Base-by-base conservation (phyloP, 2,797 vertebrate species). In the Chromobotia macracanthus region DNA sequence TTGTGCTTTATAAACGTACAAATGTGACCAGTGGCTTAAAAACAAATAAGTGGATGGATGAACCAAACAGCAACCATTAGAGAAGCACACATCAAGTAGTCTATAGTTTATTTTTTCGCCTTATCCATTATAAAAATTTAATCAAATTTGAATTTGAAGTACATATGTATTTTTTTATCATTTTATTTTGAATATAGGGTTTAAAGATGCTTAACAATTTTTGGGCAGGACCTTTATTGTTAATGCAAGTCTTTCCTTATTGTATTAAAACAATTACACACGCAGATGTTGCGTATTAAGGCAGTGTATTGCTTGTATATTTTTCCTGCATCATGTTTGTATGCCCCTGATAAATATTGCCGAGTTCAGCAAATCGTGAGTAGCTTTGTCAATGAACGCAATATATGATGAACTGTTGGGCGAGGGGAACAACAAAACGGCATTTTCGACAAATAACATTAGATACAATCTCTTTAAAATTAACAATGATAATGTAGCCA, bases 371-470 rank as follows among this genome's bases (percentile, higher is more conserved):
- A 18, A 16, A 44, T 53, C 50, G 83, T 88, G 86, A 85, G 44
- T 80, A 77, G 75, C 87, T 89, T 88, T 84, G 82, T 84, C 87
- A 87, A 89, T 87, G 86, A 86, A 86, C 87, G 79, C 77, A 84
- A 66, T 87, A 87, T 77, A 75, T 72, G 84, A 89, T 90, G 85
- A 84, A 84, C 84, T 87, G 66, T 19, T 6, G 80, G 78, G 72
- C 83, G 81, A 74, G 18, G 48, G 46, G 79, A 85, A 48, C 88
- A 86, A 79, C 88, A 83, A 87, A 89, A 86, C 51, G 86, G 86
- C 87, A 92, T 91, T 84, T 90, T 87, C 81, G 63, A 67, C 18
- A 5, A 86, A 87, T 83, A 83, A 77, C 80, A 90, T 89, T 79
- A 79, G 53, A 80, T 86, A 87, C 86, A 83, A 90, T 89, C 80